Base-by-base conservation (phyloP, 1,140 invertebrate species). In the Calliopsis andreniformis region DNA sequence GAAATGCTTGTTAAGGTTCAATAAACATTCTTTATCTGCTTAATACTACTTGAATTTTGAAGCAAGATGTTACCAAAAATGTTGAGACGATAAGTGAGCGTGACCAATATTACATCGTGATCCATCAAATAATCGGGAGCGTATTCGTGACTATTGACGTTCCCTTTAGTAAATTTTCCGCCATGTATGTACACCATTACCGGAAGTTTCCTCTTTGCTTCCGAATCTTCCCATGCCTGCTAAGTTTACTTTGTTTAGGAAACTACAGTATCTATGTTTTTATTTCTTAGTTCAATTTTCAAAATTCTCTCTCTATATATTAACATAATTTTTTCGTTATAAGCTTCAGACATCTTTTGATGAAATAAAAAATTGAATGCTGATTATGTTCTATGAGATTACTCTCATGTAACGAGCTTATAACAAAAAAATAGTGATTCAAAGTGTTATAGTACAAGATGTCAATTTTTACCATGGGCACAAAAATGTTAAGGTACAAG, bases 21-120 rank as follows among this genome's bases (percentile, higher is more conserved):
- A n/a, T n/a, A n/a, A n/a, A n/a, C n/a, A n/a, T n/a, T n/a, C n/a
- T n/a, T n/a, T n/a, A n/a, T n/a, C n/a, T n/a, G n/a, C n/a, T n/a
- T n/a, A n/a, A n/a, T n/a, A n/a, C n/a, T n/a, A n/a, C n/a, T n/a
- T 12, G 0, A 12, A 64, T n/a, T 30, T 1, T 39, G 20, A 61
- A 62, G 5, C 3, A n/a, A 47, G 18, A 16, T 18, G 18, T 89
- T 84, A 94, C 94, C 95, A 39, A 96, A 90, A 76, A 94, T 88
- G 72, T 94, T 94, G 10, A 95, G 88, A 42, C 95, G 92, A 86
- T 95, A 95, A 83, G 96, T 95, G 20, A 95, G 80, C 1, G 94
- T 93, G 3, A 96, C 94, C 0, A 96, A 89, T n/a, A 96, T 92
- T 47, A 95, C 76, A 58, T 93, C 90, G 32, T 94, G 91, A 78